Evolutionary conservation across 1,140 invertebrate species (phyloP).

Genomic region (Cardiocondyla obscurior): DNA sequence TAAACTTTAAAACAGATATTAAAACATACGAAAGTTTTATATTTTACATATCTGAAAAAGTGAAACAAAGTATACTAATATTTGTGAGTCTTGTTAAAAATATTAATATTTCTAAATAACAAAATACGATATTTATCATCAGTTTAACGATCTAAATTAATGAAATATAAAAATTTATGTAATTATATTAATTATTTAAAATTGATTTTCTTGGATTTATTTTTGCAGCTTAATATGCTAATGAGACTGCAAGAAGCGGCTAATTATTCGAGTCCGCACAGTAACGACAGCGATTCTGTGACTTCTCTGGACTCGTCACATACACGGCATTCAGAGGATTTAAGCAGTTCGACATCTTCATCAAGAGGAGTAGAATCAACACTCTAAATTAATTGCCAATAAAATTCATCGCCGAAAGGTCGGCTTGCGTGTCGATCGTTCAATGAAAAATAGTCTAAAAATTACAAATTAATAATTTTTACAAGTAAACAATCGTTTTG

Average conservation of each 20-base stretch:
- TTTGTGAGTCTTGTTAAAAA: not conserved
- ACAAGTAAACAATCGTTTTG: constrained; percentile 27
- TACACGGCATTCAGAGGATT: constrained; percentile 79
- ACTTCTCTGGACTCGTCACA: constrained; percentile 83
- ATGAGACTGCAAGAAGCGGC: constrained; percentile 97
- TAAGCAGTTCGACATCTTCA: constrained; percentile 76
- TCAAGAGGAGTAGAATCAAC: constrained; percentile 80
- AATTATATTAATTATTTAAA: constrained; percentile 34
- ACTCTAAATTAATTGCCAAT: constrained; percentile 67
- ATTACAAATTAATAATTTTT: not conserved
- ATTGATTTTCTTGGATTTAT: constrained; percentile 4
- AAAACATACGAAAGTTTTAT: not conserved
- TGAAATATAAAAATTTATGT: no score
- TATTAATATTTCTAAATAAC: not conserved
- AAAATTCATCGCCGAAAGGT: constrained; percentile 35
- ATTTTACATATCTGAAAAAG: not conserved
- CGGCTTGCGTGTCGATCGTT: not conserved
- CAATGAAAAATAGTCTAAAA: not conserved
- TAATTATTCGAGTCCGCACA: constrained; percentile 94
- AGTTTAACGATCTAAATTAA: not conserved
- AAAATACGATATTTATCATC: not conserved
- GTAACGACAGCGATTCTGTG: constrained; percentile 92
- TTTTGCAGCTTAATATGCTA: constrained; percentile 94
- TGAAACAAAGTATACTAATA: not conserved
- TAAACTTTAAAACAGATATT: not conserved